phyloP scores from a whole-genome alignment of 2,113 vertebrate genomes.

The Cephalopholis sonnerati region DNA sequence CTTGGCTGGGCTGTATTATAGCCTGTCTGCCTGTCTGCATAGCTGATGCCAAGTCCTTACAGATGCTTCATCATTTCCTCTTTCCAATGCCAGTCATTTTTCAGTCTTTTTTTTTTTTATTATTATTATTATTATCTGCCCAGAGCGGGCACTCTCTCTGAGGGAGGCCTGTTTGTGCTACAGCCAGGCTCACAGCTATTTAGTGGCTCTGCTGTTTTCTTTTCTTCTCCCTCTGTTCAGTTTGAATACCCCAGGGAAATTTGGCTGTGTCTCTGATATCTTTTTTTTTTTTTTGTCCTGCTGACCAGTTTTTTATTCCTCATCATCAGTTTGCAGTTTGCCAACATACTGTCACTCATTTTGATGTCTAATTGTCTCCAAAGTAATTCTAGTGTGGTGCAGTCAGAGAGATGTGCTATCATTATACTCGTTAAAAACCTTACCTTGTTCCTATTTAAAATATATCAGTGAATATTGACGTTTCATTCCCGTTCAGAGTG shows the following conservation, averaged over 20 bases:
- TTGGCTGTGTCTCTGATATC: slow-evolving; percentile 74
- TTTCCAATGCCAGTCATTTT: slow-evolving; percentile 70
- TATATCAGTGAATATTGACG: background rate
- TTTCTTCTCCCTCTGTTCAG: slow-evolving; percentile 70
- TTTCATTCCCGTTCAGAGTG: background rate
- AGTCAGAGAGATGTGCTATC: slow-evolving; percentile 8
- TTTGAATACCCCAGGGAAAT: slow-evolving; percentile 80
- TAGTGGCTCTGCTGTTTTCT: slow-evolving; percentile 75
- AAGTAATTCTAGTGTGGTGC: slow-evolving; percentile 38
- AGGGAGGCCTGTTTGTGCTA: slow-evolving; percentile 76
- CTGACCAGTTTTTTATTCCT: slow-evolving; percentile 75
- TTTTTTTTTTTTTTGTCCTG: slow-evolving; percentile 49
- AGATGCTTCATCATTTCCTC: slow-evolving; percentile 78
- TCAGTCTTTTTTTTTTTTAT: slow-evolving; percentile 44
- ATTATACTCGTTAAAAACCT: background rate
- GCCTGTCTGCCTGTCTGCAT: slow-evolving; percentile 52
- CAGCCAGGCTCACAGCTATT: slow-evolving; percentile 76
- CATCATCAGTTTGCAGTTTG: slow-evolving; percentile 60
- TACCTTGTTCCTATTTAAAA: background rate
- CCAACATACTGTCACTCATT: slow-evolving; percentile 66
- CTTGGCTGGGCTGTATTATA: slow-evolving; percentile 57
- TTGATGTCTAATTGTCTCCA: slow-evolving; percentile 63
- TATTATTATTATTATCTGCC: slow-evolving; percentile 66
- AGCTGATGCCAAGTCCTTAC: slow-evolving; percentile 71
- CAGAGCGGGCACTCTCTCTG: slow-evolving; percentile 56